These are phyloP conservation scores for Prenolepis imparis DNA, from an alignment of 2,888 invertebrate species.

Conservation along the genomic window DNA sequence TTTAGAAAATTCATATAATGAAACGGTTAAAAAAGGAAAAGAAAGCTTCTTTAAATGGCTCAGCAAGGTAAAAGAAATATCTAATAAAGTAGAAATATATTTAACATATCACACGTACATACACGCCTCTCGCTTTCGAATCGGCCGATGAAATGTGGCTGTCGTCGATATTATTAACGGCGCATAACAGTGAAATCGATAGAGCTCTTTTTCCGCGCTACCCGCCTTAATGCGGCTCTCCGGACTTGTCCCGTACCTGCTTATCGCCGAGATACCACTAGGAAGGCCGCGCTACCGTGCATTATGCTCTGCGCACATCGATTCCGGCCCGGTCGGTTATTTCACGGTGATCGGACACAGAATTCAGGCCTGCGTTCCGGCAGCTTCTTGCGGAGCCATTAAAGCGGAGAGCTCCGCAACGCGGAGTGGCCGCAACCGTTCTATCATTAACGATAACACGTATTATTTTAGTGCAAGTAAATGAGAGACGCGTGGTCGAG, in stretches of 20 bases:
- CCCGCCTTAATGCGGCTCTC: conserved; percentile 44
- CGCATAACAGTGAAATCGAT: conserved; percentile 66
- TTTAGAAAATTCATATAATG: background rate
- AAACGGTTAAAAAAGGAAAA: background rate
- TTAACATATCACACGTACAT: conserved; percentile 20
- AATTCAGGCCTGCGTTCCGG: conserved; percentile 57
- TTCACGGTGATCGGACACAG: conserved; percentile 66
- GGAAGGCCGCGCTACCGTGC: conserved; percentile 56
- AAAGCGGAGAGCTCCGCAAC: conserved; percentile 49
- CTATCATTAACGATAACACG: conserved; percentile 35
- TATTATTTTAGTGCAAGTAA: conserved; percentile 48
- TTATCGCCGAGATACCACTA: conserved; percentile 59
- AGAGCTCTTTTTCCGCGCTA: conserved; percentile 53
- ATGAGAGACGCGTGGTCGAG: conserved; percentile 42
- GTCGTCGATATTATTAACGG: conserved; percentile 58
- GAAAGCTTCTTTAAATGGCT: background rate
- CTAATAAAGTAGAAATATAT: background rate
- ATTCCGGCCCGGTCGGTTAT: conserved; percentile 58
- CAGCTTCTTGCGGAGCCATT: conserved; percentile 53
- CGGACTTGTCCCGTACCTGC: conserved; percentile 52
- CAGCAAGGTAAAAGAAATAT: background rate
- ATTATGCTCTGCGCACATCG: conserved; percentile 60
- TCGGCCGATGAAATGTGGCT: conserved; percentile 38
- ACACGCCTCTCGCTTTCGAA: conserved; percentile 55
- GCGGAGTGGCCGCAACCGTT: conserved; percentile 40